phyloP scores from a whole-genome alignment of 2,113 vertebrate genomes.

The Cichladusa arquata region DNA sequence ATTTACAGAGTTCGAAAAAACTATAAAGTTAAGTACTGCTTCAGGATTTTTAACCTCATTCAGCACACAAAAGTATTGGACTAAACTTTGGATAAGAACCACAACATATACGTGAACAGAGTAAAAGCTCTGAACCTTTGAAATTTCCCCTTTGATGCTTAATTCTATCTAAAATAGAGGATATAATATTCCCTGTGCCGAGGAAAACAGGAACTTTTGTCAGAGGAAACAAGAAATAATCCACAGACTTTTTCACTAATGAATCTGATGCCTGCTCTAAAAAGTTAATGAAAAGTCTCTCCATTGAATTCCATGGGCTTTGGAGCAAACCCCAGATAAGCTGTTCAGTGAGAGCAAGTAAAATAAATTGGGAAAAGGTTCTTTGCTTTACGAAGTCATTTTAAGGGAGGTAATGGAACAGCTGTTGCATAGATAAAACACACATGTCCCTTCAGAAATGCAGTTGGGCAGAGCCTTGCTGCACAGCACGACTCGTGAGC shows the following conservation, averaged over 20 bases:
- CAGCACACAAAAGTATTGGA: background rate
- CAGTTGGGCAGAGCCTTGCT: background rate
- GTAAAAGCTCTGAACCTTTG: background rate
- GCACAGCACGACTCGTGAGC: background rate
- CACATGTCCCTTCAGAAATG: background rate
- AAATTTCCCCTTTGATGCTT: background rate
- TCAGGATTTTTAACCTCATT: background rate
- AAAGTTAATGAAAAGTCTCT: conserved; percentile 37
- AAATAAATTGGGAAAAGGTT: conserved; percentile 45
- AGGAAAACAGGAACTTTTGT: background rate
- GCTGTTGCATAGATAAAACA: conserved; percentile 50
- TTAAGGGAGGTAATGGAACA: conserved; percentile 45
- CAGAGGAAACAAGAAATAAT: background rate
- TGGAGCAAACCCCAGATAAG: conserved; percentile 25
- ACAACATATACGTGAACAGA: background rate
- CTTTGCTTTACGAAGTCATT: conserved; percentile 51
- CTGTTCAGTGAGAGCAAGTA: background rate
- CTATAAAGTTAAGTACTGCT: background rate
- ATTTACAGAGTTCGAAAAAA: background rate
- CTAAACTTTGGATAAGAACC: background rate
- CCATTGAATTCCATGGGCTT: background rate
- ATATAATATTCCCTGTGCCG: background rate
- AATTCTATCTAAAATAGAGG: background rate
- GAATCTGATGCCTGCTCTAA: background rate
- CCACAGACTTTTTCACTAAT: background rate